Percentiles rank a stretch among this genome's conserved stretches.
Conservation (phyloP, 2,888 invertebrate genomes). For the Athalia cordata region DNA sequence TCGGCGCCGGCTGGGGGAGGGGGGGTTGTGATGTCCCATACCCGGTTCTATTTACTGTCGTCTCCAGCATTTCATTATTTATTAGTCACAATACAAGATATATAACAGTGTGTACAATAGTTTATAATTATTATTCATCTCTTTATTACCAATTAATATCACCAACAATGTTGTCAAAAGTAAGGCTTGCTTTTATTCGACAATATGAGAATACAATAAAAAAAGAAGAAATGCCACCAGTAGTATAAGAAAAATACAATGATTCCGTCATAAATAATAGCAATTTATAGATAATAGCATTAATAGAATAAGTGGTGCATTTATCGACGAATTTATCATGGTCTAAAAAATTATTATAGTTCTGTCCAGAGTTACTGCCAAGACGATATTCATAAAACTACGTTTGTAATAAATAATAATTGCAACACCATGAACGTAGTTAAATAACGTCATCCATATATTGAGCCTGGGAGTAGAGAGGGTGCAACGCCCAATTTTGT, state of each 20-base stretch:
- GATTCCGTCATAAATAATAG: constrained; percentile 39
- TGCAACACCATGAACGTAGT: background rate
- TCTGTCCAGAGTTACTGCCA: constrained; percentile 40
- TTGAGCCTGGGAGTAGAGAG: too few species aligned
- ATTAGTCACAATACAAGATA: constrained; percentile 49
- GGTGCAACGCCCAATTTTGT: too few species aligned
- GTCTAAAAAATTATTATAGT: background rate
- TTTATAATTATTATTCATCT: constrained; percentile 11
- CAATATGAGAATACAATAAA: constrained; percentile 24
- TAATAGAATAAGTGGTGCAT: constrained; percentile 28
- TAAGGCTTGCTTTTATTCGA: constrained; percentile 41
- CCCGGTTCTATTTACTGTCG: too few species aligned
- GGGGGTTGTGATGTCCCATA: too few species aligned
- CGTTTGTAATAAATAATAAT: background rate
- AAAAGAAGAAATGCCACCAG: constrained; percentile 40
- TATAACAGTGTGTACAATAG: constrained; percentile 49
- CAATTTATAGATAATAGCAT: constrained; percentile 49
- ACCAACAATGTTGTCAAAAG: constrained; percentile 47
- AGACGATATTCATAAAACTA: background rate
- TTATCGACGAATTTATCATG: background rate
- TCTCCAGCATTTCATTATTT: constrained; percentile 26
- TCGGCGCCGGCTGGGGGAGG: too few species aligned
- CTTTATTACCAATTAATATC: constrained; percentile 44
- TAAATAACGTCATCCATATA: background rate
- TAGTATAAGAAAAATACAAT: background rate